Evolutionary conservation across 2,797 vertebrate genomes (phyloP).

Genomic region (Anguilla pacifica): DNA sequence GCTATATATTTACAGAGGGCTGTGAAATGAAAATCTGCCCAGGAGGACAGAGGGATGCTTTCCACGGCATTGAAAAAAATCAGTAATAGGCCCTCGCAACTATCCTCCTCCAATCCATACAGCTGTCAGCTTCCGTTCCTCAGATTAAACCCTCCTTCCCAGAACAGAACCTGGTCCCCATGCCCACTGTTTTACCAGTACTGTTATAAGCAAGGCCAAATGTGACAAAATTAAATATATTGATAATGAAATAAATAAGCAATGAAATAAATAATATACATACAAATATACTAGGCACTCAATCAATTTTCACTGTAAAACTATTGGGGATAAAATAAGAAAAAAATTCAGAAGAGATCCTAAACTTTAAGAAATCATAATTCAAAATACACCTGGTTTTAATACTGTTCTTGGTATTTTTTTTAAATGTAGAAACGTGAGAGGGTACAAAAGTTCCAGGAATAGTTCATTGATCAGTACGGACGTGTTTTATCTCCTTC

Average conservation of each 20-base stretch:
- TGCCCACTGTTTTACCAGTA: not conserved
- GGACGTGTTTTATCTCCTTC: not conserved
- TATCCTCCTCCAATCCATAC: not conserved
- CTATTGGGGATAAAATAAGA: not conserved
- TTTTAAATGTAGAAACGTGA: not conserved
- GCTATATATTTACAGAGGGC: not conserved
- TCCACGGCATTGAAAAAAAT: not conserved
- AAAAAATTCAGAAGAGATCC: not conserved
- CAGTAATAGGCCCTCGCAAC: not conserved
- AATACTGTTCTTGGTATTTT: not conserved
- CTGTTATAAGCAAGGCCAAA: no score
- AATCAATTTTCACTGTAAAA: not conserved
- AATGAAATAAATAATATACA: not conserved
- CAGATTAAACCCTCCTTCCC: not conserved
- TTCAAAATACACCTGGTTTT: not conserved
- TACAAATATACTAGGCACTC: not conserved
- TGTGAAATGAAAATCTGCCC: conserved; percentile 1
- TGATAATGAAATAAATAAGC: not conserved
- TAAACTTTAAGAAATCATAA: not conserved
- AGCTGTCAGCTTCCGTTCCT: not conserved
- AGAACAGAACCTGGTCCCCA: not conserved
- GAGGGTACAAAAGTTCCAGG: not conserved
- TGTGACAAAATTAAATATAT: not conserved
- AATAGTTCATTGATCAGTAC: not conserved
- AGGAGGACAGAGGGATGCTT: not conserved